Evolutionary conservation across 92 coral and sea anemone species (phyloP).

Genomic region (Epizoanthus stellaris): DNA sequence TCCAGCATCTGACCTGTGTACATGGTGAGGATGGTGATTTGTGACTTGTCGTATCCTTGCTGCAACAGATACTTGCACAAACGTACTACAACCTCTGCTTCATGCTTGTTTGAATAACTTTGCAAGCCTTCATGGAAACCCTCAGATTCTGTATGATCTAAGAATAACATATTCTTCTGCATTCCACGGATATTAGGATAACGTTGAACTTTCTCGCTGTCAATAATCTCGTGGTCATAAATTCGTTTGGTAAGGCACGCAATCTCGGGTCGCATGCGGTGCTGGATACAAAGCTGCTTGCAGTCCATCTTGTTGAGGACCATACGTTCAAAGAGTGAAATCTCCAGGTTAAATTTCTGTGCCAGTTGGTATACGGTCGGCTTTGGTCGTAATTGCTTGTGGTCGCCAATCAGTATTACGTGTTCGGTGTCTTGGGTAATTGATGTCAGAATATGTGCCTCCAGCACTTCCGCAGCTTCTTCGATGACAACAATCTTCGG

Average conservation of each 20-base stretch:
- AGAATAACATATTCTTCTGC: conserved; percentile 51
- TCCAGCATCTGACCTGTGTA: conserved; percentile 75
- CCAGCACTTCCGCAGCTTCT: conserved; percentile 90
- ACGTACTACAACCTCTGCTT: conserved; percentile 65
- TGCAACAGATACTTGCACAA: conserved; percentile 67
- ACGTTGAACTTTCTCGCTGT: conserved; percentile 46
- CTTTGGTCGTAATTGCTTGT: conserved; percentile 85
- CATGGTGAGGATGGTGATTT: conserved; percentile 74
- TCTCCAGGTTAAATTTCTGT: conserved; percentile 58
- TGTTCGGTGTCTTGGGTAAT: conserved; percentile 69
- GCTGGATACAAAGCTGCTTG: conserved; percentile 62
- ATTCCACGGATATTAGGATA: conserved; percentile 48
- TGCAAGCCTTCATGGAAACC: conserved; percentile 50
- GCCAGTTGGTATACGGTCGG: conserved; percentile 77
- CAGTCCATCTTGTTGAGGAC: conserved; percentile 62
- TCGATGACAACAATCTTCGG: conserved; percentile 77
- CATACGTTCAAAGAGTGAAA: conserved; percentile 76
- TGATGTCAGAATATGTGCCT: conserved; percentile 78
- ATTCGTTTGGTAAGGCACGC: conserved; percentile 64
- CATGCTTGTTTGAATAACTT: conserved; percentile 73
- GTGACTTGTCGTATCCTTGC: conserved; percentile 62
- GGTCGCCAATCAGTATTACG: conserved; percentile 85
- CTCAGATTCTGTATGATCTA: conserved; percentile 64
- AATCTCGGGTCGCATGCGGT: conserved; percentile 77
- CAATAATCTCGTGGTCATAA: conserved; percentile 60